Evolutionary conservation across 1,140 invertebrate genomes (phyloP).

Genomic region (Macrobrachium rosenbergii): DNA sequence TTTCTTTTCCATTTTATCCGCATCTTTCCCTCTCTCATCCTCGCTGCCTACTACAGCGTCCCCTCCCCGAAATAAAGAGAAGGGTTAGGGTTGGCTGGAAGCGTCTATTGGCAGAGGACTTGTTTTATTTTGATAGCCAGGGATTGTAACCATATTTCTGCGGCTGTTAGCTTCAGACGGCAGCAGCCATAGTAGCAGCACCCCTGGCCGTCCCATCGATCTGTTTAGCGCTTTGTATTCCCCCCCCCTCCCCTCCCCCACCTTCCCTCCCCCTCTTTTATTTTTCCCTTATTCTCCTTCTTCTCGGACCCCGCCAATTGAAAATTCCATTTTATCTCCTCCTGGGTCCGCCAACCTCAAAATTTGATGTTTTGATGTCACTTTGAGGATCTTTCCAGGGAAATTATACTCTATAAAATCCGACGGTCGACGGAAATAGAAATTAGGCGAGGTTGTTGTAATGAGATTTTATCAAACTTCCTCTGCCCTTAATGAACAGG

Average conservation of each 20-base stretch:
- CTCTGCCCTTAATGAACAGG: conserved; percentile 54
- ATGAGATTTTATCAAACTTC: conserved; percentile 60
- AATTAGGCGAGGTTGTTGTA: conserved; percentile 54
- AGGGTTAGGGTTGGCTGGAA: not conserved
- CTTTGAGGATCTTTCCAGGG: conserved; percentile 48
- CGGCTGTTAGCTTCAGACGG: not conserved
- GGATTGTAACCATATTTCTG: conserved; percentile 44
- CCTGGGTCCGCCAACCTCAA: conserved; percentile 32
- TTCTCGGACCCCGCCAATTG: conserved; percentile 5
- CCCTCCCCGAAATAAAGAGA: not conserved
- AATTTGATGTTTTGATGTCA: conserved; percentile 53
- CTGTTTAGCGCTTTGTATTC: not conserved
- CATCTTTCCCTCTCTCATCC: not conserved
- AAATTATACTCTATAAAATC: conserved; percentile 37
- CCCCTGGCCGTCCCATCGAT: not conserved
- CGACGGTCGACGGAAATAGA: conserved; percentile 56
- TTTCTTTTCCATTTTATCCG: not conserved
- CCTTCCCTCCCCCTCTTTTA: not conserved
- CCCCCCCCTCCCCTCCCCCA: not conserved
- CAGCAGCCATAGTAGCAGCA: too few relatives aligned
- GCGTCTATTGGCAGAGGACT: conserved; percentile 28
- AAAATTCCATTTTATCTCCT: conserved; percentile 6
- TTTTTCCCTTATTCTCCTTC: conserved; percentile 12
- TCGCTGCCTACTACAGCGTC: too few relatives aligned
- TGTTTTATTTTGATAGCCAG: conserved; percentile 52